A percentile compares a stretch with the other conserved stretches of the same genome.
These are phyloP conservation scores for Tolmerus cingulatus DNA, from an alignment of 2,888 invertebrate species.

Conservation along the genomic window DNA sequence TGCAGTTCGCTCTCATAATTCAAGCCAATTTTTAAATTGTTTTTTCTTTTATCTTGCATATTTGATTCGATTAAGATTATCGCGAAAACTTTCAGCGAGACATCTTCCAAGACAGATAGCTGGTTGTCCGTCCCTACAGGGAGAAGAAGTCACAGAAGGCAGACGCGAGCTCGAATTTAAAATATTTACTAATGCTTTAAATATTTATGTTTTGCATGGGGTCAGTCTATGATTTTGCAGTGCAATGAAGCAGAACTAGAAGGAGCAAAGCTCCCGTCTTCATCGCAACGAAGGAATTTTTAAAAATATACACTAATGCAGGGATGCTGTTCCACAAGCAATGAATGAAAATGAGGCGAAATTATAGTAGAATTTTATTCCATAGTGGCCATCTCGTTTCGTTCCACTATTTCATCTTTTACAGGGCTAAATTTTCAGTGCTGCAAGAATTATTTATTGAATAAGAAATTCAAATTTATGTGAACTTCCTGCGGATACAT, in stretches of 20 bases:
- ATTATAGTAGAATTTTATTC: constrained; percentile 22
- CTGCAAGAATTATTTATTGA: constrained; percentile 46
- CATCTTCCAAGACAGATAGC: not conserved
- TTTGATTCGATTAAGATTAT: not conserved
- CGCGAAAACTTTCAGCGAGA: not conserved
- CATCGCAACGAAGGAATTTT: constrained; percentile 4
- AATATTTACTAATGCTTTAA: not conserved
- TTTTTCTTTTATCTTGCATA: not conserved
- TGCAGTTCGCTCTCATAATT: not conserved
- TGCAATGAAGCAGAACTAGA: not conserved
- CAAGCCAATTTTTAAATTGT: not conserved
- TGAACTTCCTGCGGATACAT: constrained; percentile 47
- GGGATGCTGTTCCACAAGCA: constrained; percentile 13
- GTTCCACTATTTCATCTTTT: constrained; percentile 11
- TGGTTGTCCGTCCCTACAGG: not conserved
- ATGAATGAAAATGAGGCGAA: constrained; percentile 33
- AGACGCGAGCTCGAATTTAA: not conserved
- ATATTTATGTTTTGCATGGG: not conserved
- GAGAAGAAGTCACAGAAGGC: not conserved
- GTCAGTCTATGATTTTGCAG: not conserved
- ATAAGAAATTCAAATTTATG: constrained; percentile 48
- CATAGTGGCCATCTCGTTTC: not conserved
- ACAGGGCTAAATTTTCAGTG: constrained; percentile 18
- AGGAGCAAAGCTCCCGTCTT: not conserved
- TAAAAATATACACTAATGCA: constrained; percentile 22